Evolutionary conservation across 1,140 invertebrate genomes (phyloP), one percentile per base, ranked within the genome.

Genomic region (Drosophila tropicalis): DNA sequence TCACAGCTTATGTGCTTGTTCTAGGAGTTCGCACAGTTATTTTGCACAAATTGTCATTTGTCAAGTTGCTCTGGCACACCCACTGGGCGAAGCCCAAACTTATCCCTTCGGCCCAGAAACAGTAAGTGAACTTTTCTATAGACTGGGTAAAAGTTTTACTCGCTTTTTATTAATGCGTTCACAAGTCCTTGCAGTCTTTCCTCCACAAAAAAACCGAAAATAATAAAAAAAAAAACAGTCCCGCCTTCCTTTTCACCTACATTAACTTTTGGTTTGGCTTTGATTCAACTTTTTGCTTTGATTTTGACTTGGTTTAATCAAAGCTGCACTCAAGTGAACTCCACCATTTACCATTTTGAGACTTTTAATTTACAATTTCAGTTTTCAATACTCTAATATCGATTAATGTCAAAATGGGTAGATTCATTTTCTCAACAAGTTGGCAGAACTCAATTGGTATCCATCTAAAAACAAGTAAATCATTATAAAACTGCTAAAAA

Each of bases 151-250:
- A 87, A 67, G 82, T 85, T 85, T 57, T 67, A 70, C 64, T 76
- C 64, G 66, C 67, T 76, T 85, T 76, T 79, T 82, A 79, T 87
- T 82, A 85, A 87, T 85, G 83, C 65, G 68, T 68, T 65, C 79
- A 70, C 74, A 58, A 72, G 55, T 70, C 71, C 68, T 62, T 63
- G 66, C 72, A 76, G 60, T 40, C 72, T 70, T 60, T 60, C 71
- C 78, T 85, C 71, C 75, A 4, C 22, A 47, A 51, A 74, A 44
- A 71, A 67, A 70, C 70, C 22, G 3, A 40, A 40, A 74, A 68
- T 29, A 4, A 29, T 29, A 5, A 0, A 29, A 70, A 73, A 29
- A 70, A 73, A 29, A 34, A 2, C 32, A 34, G 57, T 51, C 41
- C 44, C 15, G 12, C 34, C 22, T 57, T 12, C 10, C 36, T 15